These are phyloP conservation scores for Neoitamus cyanurus DNA, from an alignment of 2,888 invertebrate species.

Conservation along the genomic window DNA sequence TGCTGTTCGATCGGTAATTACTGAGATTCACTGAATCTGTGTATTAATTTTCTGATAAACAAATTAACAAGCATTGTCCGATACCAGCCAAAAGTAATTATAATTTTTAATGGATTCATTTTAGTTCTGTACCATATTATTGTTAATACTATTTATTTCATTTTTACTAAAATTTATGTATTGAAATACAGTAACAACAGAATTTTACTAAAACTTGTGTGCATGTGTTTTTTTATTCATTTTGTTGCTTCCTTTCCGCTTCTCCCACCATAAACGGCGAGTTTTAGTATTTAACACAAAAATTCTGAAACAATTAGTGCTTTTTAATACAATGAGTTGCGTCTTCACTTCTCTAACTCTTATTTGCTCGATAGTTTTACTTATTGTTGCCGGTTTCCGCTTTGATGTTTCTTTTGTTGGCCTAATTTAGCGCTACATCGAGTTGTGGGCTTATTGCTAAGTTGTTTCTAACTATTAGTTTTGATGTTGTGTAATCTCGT, in stretches of 20 bases:
- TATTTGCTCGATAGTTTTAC: slow-evolving; percentile 25
- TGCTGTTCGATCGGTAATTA: neutral
- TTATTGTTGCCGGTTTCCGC: slow-evolving; percentile 1
- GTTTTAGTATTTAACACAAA: slow-evolving; percentile 1
- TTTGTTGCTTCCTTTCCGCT: slow-evolving; percentile 30
- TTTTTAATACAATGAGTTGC: slow-evolving; percentile 2
- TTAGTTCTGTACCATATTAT: slow-evolving; percentile 13
- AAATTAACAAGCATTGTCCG: slow-evolving; percentile 26
- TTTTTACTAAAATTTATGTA: slow-evolving; percentile 18
- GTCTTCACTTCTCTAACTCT: slow-evolving; percentile 15
- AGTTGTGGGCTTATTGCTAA: slow-evolving; percentile 15
- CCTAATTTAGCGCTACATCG: neutral
- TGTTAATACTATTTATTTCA: slow-evolving; percentile 23
- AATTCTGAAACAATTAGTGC: neutral
- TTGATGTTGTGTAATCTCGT: slow-evolving; percentile 18
- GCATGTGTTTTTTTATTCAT: slow-evolving; percentile 36
- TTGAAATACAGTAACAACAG: slow-evolving; percentile 3
- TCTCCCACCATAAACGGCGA: slow-evolving; percentile 1
- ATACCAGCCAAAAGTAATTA: slow-evolving; percentile 24
- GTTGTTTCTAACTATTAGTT: slow-evolving; percentile 28
- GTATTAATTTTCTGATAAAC: slow-evolving; percentile 27
- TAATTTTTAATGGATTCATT: slow-evolving; percentile 22
- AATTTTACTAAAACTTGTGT: slow-evolving; percentile 26
- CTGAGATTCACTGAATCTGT: neutral
- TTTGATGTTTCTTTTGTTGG: slow-evolving; percentile 8